Percentiles rank a stretch among this genome's conserved stretches.
Conservation (phyloP, 1,140 invertebrate genomes). For the Papilio aristodemus region DNA sequence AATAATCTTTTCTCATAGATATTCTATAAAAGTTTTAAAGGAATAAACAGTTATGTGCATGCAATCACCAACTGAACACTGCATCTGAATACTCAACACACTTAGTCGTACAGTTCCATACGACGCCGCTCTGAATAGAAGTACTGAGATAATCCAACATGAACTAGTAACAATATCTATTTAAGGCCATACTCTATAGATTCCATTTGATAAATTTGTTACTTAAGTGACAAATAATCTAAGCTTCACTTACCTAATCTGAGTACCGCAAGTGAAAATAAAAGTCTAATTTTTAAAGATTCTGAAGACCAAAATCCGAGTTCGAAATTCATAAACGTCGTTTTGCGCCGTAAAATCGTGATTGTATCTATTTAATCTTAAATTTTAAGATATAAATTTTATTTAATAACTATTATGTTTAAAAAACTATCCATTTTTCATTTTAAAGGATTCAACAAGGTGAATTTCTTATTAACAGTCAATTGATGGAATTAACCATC, state of each 20-base stretch:
- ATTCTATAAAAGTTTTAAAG: not conserved
- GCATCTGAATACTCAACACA: constrained; percentile 24
- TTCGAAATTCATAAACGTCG: no score
- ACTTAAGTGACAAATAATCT: no score
- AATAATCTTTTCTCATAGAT: not conserved
- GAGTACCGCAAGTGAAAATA: no score
- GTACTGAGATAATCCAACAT: constrained; percentile 11
- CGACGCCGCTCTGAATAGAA: not conserved
- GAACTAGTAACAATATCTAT: constrained; percentile 7
- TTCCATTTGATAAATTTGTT: constrained; percentile 9
- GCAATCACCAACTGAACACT: constrained; percentile 5
- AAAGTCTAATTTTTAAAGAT: no score
- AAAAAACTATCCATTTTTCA: no score
- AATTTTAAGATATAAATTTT: no score
- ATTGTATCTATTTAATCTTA: no score
- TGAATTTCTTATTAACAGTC: not conserved
- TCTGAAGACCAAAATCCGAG: no score
- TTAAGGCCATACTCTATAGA: not conserved
- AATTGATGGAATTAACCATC: constrained; percentile 13
- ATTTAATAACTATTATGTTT: no score
- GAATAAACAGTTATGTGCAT: not conserved
- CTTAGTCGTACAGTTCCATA: not conserved
- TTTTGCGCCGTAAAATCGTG: no score
- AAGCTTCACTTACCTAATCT: no score
- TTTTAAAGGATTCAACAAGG: no score